These are phyloP conservation scores for Monochamus alternatus DNA, from an alignment of 2,888 invertebrate genomes.

Conservation along the genomic window DNA sequence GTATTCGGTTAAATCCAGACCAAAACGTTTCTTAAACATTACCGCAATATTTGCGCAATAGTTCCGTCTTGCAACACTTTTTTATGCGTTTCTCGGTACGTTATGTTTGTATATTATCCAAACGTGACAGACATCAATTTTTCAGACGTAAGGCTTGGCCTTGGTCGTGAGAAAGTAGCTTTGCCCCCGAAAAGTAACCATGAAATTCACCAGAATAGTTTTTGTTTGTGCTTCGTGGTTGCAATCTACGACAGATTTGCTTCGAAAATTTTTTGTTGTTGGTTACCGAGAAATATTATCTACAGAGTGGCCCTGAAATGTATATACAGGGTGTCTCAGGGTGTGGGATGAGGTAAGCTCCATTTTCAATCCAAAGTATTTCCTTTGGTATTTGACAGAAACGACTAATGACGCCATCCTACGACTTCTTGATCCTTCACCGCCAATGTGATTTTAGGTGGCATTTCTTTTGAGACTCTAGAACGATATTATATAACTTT, in stretches of 20 bases:
- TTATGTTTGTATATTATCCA: not conserved
- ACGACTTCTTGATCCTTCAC: no score
- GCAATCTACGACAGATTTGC: not conserved
- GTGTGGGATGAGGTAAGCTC: no score
- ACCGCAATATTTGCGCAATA: not conserved
- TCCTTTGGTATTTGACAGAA: no score
- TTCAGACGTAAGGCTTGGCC: not conserved
- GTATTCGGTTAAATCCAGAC: no score
- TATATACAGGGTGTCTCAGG: not conserved
- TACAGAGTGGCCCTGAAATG: not conserved
- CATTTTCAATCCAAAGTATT: no score
- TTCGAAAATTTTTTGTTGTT: not conserved
- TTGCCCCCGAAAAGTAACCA: not conserved
- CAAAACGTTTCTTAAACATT: no score
- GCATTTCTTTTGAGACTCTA: no score
- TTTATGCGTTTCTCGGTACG: not conserved
- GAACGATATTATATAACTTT: no score
- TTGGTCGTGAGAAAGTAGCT: constrained; percentile 1
- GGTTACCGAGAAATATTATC: not conserved
- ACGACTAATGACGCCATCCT: no score
- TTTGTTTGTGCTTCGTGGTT: constrained; percentile 19
- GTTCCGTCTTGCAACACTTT: not conserved
- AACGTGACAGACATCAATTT: not conserved
- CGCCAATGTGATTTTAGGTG: no score
- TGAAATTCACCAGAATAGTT: not conserved